Evolutionary conservation across 2,888 invertebrate genomes (phyloP), one percentile per base, ranked within the genome.

Genomic region (Clitarchus hookeri): DNA sequence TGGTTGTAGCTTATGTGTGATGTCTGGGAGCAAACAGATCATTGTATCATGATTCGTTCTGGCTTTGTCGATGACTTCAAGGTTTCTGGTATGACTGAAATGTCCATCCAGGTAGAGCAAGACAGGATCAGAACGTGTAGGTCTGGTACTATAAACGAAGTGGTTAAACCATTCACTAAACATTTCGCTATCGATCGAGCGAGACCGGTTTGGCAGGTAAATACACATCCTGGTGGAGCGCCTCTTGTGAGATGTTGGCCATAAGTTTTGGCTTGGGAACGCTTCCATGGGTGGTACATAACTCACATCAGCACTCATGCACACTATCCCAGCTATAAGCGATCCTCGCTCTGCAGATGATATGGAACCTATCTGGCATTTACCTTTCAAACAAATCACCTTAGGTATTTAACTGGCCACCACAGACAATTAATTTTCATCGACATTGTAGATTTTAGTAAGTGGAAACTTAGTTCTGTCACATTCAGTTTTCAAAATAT

Each of bases 391-490:
- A 82, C 11, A 6, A 82, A 82, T 82, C 36, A 6, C 82, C 13
- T 82, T 8, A 27, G 19, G n/a, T n/a, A 19, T 82, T 82, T 44
- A 4, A 8, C 44, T 26, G 13, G 48, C 8, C 23, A 44, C 82
- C 19, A 36, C 23, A 36, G 82, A 13, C 27, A 82, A n/a, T 27
- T 26, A 36, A 82, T 36, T 82, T 82, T 82, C 82, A 82, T 82
- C 82, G 6, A 82, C 13, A n/a, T 82, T 82, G 27, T 12, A 26
- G 8, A 82, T 82, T 36, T 26, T 16, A 19, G 27, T 36, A 1
- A 3, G 36, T 13, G 36, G 82, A 12, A 8, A 82, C 8, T 82
- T 82, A 36, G 13, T 13, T 26, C 27, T 82, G 16, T 82, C 36
- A 36, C 13, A 82, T 36, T 16, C 36, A 13, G 6, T 8, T 23